A percentile compares a stretch with the other conserved stretches of the same genome.
These are phyloP conservation scores for Alexandromys fortis DNA, from an alignment of 2,113 vertebrate species.

Conservation along the genomic window DNA sequence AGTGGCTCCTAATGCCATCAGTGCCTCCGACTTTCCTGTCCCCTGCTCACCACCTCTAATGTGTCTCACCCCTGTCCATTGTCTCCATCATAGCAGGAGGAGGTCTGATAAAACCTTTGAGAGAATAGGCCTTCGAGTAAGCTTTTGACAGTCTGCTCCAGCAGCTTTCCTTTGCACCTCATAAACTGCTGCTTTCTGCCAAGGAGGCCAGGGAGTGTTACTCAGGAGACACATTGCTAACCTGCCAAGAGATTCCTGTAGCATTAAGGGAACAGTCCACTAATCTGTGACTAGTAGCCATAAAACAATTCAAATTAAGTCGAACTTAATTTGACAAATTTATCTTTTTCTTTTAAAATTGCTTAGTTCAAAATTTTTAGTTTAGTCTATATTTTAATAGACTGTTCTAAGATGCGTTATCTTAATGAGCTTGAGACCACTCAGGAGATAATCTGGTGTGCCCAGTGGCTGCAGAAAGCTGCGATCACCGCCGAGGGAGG, in stretches of 20 bases:
- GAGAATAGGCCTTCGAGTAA: too few species aligned
- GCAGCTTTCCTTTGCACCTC: not conserved
- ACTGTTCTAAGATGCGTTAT: constrained; percentile 15
- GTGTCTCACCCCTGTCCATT: not conserved
- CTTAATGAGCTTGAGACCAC: constrained; percentile 20
- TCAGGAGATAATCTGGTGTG: not conserved
- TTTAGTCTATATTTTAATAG: not conserved
- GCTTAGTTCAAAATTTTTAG: not conserved
- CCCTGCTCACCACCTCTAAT: not conserved
- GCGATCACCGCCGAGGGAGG: not conserved
- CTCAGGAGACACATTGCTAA: not conserved
- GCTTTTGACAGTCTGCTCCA: too few species aligned
- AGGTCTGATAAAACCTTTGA: too few species aligned
- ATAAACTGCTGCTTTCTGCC: not conserved
- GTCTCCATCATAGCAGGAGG: too few species aligned
- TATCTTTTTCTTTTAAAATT: constrained; percentile 31
- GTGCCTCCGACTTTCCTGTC: not conserved
- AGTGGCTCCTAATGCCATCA: not conserved
- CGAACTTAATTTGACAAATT: not conserved
- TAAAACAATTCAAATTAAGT: not conserved
- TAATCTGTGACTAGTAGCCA: not conserved
- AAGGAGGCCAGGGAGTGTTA: not conserved
- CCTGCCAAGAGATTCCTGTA: not conserved
- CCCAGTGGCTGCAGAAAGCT: not conserved
- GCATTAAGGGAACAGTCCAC: not conserved